Evolutionary conservation across 2,113 vertebrate species (phyloP).

Genomic region (Seriola dumerili): DNA sequence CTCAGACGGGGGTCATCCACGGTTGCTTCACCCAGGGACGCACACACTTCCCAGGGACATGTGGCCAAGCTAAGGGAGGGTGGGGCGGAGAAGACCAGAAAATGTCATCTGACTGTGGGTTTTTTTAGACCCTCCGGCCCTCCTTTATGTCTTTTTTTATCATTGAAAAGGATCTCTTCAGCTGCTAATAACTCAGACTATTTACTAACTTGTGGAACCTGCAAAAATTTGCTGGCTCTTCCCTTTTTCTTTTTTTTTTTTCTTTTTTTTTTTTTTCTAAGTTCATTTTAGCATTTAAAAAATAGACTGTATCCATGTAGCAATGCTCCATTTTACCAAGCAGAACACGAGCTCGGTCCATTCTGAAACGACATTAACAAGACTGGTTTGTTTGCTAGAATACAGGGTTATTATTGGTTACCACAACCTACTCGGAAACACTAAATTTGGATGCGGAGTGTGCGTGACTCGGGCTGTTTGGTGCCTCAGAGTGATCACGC

Average conservation of each 20-base stretch:
- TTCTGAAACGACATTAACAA: slow-evolving; percentile 47
- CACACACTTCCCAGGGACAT: slow-evolving; percentile 40
- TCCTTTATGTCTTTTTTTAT: slow-evolving; percentile 58
- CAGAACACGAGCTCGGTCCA: slow-evolving; percentile 52
- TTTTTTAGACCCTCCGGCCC: slow-evolving; percentile 45
- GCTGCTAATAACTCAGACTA: slow-evolving; percentile 86
- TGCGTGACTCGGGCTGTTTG: slow-evolving; percentile 26
- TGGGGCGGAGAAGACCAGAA: slow-evolving; percentile 36
- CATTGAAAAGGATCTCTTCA: slow-evolving; percentile 77
- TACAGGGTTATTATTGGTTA: slow-evolving; percentile 50
- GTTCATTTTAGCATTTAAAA: slow-evolving; percentile 77
- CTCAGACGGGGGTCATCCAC: slow-evolving; percentile 17
- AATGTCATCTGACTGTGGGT: slow-evolving; percentile 53
- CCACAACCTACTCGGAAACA: slow-evolving; percentile 53
- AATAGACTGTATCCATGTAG: slow-evolving; percentile 79
- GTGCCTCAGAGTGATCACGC: slow-evolving; percentile 19
- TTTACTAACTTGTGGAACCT: slow-evolving; percentile 80
- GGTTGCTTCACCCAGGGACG: slow-evolving; percentile 39
- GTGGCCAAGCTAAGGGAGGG: slow-evolving; percentile 36
- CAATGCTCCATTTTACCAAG: slow-evolving; percentile 72
- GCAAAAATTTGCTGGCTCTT: slow-evolving; percentile 69
- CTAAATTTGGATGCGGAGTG: slow-evolving; percentile 48
- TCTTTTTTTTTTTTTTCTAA: slow-evolving; percentile 39
- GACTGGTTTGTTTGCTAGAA: slow-evolving; percentile 52
- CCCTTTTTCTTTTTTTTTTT: slow-evolving; percentile 9